phyloP scores from a whole-genome alignment of 1,140 invertebrate species.

The Alviniconcha marisindica region DNA sequence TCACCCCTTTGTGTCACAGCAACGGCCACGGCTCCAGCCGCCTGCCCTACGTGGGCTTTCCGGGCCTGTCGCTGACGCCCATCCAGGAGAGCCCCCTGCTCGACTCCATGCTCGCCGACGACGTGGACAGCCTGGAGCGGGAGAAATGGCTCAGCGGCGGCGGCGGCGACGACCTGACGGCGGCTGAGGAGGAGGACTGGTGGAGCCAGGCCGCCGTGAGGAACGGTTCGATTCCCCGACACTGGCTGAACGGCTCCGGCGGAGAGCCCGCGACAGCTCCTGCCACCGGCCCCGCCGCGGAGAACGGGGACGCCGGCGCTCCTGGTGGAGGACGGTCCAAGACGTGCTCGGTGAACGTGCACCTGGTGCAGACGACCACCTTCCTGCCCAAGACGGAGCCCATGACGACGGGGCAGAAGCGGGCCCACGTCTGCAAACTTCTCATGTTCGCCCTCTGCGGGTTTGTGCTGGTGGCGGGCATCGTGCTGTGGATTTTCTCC shows the following conservation, averaged over 20 bases:
- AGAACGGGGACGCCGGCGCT: background rate
- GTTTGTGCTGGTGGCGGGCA: conserved; percentile 34
- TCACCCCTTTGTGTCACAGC: background rate
- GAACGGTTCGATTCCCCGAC: too few relatives aligned
- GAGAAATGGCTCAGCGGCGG: background rate
- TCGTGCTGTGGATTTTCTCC: conserved; percentile 31
- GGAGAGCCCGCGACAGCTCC: too few relatives aligned
- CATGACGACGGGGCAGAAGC: conserved; percentile 1
- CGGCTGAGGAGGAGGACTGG: too few relatives aligned
- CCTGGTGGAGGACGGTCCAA: background rate
- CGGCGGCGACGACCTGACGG: background rate
- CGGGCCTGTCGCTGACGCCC: conserved; percentile 35
- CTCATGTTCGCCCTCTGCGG: conserved; percentile 29
- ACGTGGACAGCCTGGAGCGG: background rate
- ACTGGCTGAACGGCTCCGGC: background rate
- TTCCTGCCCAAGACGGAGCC: conserved; percentile 27
- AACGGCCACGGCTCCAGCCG: background rate
- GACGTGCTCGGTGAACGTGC: conserved; percentile 29
- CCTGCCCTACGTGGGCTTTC: conserved; percentile 28
- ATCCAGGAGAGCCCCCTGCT: conserved; percentile 35
- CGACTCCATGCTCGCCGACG: conserved; percentile 11
- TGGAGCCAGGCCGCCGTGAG: too few relatives aligned
- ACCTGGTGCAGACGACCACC: conserved; percentile 29
- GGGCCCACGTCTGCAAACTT: conserved; percentile 32
- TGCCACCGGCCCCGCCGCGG: background rate